Conservation (phyloP, 2,113 vertebrate genomes). For the Nothobranchius furzeri region DNA sequence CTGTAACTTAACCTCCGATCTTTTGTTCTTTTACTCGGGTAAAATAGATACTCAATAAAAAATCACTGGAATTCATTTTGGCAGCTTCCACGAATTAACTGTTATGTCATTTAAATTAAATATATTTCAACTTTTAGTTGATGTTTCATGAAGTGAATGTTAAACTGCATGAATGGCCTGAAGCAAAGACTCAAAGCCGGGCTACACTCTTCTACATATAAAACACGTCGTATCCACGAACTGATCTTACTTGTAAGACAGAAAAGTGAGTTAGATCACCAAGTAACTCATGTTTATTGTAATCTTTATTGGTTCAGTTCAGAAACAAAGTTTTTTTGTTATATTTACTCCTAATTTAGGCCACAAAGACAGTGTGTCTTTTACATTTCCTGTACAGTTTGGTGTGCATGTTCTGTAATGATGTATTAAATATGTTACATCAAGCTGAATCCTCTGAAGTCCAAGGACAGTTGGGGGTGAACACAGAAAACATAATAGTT, state of each 20-base stretch:
- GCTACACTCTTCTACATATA: neutral
- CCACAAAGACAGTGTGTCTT: neutral
- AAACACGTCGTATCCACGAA: too few species aligned
- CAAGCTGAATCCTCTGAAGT: neutral
- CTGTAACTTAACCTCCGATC: conserved; percentile 27
- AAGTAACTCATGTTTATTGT: neutral
- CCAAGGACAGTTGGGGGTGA: neutral
- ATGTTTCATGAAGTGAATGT: too few species aligned
- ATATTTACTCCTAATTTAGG: conserved; percentile 5
- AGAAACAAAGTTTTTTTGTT: neutral
- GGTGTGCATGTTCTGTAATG: too few species aligned
- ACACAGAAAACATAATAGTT: neutral
- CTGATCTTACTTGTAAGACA: conserved; percentile 8
- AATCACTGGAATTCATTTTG: neutral
- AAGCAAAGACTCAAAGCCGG: conserved; percentile 2
- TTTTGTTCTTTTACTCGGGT: conserved; percentile 30
- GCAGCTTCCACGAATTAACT: conserved; percentile 19
- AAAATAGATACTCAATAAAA: conserved; percentile 11
- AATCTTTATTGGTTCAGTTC: neutral
- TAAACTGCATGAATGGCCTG: too few species aligned
- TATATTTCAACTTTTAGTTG: conserved; percentile 30
- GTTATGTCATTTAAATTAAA: conserved; percentile 28
- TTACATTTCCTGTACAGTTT: neutral
- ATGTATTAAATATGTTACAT: too few species aligned
- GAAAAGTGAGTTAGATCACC: neutral